Evolutionary conservation across 2,113 vertebrate species (phyloP), one percentile per base, ranked within the genome.

Genomic region (Ceratotherium simum): DNA sequence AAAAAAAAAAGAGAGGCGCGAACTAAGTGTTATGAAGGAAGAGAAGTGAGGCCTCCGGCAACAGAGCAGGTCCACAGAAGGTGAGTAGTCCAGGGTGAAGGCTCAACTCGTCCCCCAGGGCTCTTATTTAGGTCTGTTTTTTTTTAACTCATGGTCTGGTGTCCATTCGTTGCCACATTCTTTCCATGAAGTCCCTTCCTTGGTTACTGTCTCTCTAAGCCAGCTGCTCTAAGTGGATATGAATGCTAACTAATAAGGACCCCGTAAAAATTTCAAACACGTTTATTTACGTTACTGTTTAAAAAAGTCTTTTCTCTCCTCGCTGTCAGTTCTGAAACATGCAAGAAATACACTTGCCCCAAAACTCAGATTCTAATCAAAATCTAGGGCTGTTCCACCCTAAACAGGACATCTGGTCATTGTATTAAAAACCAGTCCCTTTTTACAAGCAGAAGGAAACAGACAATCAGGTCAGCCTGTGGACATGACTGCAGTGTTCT

Each of bases 311-410:
- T 92, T 79, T 96, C 17, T 80, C 58, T 83, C 51, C 21, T 93
- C n/a, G 48, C 4, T 36, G 14, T 85, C n/a, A 64, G 21, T 72
- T 73, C 91, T 86, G n/a, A 97, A 96, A 96, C 33, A 65, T 46
- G 46, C 72, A 96, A 91, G 54, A 88, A 94, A 39, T 81, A 29
- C 46, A 80, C 88, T 62, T 93, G 76, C 87, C 42, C 54, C 79
- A 96, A 97, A 96, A 73, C 81, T 95, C 76, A 97, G 67, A 94
- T 83, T 98, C 80, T 96, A 94, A 80, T 92, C 54, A 98, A 97
- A 97, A 95, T 81, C 54, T 81, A 94, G 60, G 36, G n/a, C n/a
- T 81, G 60, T 88, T 51, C 80, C 88, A 91, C 88, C 83, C 91
- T 84, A 94, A 98, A 92, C 88, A 96, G 94, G 90, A 92, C 88